phyloP scores from a whole-genome alignment of 2,113 vertebrate genomes.

The Nothocercus nigrocapillus region DNA sequence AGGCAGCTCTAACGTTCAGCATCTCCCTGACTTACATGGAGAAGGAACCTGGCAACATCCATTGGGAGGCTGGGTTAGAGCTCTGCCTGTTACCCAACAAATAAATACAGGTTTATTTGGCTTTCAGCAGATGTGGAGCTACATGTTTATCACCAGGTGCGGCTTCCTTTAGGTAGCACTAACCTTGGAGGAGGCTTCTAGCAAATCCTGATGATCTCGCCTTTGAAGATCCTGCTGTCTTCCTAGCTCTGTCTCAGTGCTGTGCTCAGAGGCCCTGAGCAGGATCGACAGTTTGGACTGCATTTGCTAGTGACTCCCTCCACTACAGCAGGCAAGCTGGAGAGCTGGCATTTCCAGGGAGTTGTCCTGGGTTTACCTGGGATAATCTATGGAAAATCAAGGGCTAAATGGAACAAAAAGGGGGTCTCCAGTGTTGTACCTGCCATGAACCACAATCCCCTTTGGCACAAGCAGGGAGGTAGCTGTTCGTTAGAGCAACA shows the following conservation, averaged over 20 bases:
- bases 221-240: background rate
- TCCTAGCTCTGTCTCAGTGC: background rate
- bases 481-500: background rate
- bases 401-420: background rate
- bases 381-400: background rate
- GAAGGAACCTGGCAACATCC: background rate
- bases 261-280: background rate
- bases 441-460: background rate
- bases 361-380: background rate
- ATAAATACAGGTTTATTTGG: background rate
- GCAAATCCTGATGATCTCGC: background rate
- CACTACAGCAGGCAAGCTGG: rapidly evolving
- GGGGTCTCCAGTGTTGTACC: background rate
- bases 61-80: background rate
- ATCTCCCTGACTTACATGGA: background rate
- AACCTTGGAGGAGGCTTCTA: conserved; percentile 21
- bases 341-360: background rate
- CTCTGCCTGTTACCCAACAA: background rate
- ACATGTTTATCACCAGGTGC: background rate
- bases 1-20: background rate
- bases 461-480: background rate
- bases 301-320: background rate
- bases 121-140: conserved; percentile 30
- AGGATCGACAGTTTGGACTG: background rate
- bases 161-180: background rate